Evolutionary conservation across 2,113 vertebrate species (phyloP).

Genomic region (Phocoena phocoena): DNA sequence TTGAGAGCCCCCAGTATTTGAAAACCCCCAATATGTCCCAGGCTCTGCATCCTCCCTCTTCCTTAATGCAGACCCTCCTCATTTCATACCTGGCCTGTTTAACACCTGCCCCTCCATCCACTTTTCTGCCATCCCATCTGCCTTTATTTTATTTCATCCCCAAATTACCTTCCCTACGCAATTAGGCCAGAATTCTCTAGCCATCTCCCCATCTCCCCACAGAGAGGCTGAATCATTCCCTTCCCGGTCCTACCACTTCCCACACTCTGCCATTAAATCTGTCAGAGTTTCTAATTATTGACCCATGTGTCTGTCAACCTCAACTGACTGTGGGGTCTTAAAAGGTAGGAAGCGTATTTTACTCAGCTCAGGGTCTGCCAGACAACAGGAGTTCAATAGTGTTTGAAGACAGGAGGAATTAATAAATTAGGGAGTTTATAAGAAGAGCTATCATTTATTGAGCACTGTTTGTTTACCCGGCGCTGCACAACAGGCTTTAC

Average conservation of each 20-base stretch:
- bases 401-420: conserved; percentile 12
- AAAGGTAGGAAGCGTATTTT: conserved; percentile 21
- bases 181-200: neutral
- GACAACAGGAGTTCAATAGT: conserved; percentile 18
- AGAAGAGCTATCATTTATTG: conserved; percentile 19
- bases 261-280: neutral
- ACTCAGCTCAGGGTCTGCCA: conserved; percentile 25
- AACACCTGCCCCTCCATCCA: neutral
- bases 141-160: neutral
- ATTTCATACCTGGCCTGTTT: neutral
- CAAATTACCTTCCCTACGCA: too few relatives aligned
- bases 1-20: neutral
- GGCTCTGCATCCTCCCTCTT: neutral
- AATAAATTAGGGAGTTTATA: conserved; percentile 50
- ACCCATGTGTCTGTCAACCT: neutral
- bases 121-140: neutral
- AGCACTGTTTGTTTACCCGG: neutral
- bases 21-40: accelerated
- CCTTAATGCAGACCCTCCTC: neutral
- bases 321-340: conserved; percentile 15
- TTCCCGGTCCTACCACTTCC: neutral
- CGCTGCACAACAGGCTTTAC: neutral
- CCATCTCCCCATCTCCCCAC: neutral
- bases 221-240: neutral
- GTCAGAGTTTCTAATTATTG: conserved; percentile 36